These are phyloP conservation scores for Zapus hudsonius DNA, from an alignment of 2,113 vertebrate species.

Conservation along the genomic window DNA sequence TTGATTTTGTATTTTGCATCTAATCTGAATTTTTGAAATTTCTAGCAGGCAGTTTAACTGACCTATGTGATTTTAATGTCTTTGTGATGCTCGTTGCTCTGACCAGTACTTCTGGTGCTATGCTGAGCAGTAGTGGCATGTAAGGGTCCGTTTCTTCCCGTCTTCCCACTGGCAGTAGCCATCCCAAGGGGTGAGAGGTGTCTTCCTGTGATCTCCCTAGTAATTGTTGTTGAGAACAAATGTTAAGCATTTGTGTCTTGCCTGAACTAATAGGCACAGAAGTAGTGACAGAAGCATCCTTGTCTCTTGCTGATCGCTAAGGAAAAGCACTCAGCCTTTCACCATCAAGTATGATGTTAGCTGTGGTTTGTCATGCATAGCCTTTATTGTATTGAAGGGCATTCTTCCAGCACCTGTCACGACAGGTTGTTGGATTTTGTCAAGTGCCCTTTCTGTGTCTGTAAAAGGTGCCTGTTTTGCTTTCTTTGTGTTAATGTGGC, in stretches of 20 bases:
- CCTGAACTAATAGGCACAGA: too few relatives aligned
- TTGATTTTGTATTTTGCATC: background rate
- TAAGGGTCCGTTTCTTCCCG: too few relatives aligned
- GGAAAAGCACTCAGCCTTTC: background rate
- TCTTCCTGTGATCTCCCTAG: too few relatives aligned
- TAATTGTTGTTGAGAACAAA: too few relatives aligned
- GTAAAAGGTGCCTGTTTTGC: background rate
- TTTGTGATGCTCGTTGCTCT: background rate
- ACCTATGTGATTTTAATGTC: background rate
- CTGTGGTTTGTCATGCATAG: too few relatives aligned
- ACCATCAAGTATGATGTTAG: too few relatives aligned
- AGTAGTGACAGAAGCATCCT: background rate
- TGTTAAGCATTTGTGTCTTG: too few relatives aligned
- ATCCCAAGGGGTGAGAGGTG: too few relatives aligned
- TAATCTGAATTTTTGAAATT: background rate
- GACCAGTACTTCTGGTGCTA: too few relatives aligned
- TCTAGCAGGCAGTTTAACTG: background rate
- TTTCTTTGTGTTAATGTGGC: background rate
- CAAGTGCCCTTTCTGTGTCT: background rate
- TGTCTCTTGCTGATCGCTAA: background rate
- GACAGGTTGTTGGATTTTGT: background rate
- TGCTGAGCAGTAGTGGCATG: too few relatives aligned
- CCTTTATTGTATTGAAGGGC: background rate
- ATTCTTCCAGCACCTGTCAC: background rate
- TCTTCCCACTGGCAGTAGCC: too few relatives aligned